Percentiles rank a stretch among this genome's conserved stretches.
Conservation (phyloP, 2,113 vertebrate genomes). For the Sprattus sprattus region DNA sequence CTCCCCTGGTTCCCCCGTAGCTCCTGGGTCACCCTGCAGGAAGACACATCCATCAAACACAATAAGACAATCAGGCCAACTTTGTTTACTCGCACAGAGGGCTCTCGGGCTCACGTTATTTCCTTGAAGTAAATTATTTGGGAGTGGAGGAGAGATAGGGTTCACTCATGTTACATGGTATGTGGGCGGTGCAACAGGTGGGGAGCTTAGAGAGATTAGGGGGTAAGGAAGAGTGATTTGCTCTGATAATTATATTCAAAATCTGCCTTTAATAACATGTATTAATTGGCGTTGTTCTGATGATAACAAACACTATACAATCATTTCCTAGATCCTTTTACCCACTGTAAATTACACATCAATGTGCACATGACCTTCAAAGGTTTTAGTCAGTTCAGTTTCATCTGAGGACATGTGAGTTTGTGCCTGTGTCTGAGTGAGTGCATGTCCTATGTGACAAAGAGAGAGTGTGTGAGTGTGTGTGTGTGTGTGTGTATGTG, state of each 20-base stretch:
- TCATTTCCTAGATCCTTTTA: background rate
- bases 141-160: background rate
- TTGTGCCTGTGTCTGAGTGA: background rate
- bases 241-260: background rate
- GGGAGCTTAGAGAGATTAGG: background rate
- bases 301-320: background rate
- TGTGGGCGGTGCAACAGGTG: background rate
- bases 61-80: background rate
- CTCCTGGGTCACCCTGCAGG: constrained; percentile 77
- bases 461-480: background rate
- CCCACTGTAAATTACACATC: background rate
- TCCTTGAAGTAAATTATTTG: background rate
- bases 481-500: constrained; percentile 3
- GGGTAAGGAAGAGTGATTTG: background rate
- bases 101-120: background rate
- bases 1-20: constrained; percentile 75
- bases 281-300: background rate
- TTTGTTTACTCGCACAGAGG: background rate
- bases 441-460: background rate
- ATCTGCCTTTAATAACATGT: background rate
- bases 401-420: background rate
- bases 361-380: background rate
- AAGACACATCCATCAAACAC: constrained; percentile 22
- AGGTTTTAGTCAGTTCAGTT: background rate
- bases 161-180: background rate